phyloP scores from a whole-genome alignment of 1,140 invertebrate species.

The Drosophila parabipectinata region DNA sequence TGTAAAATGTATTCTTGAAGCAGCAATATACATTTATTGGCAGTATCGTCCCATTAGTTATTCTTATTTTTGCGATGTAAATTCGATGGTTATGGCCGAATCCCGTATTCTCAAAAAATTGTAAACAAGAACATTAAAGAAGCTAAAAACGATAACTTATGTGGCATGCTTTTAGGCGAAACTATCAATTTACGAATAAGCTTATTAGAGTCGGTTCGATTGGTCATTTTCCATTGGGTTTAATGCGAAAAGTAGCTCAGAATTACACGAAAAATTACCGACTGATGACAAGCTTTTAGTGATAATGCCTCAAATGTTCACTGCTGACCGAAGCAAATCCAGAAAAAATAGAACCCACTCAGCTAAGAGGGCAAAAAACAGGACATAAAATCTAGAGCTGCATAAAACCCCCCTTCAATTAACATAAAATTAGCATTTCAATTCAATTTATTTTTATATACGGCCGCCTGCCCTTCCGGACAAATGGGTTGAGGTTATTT shows the following conservation, averaged over 20 bases:
- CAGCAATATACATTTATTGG: too few relatives aligned
- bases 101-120: conserved; percentile 15
- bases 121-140: conserved; percentile 73
- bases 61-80: conserved; percentile 6
- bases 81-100: conserved; percentile 13
- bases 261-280: conserved; percentile 63
- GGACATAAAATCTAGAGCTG: conserved; percentile 73
- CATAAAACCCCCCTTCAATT: conserved; percentile 81
- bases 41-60: not conserved
- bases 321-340: conserved; percentile 59
- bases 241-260: conserved; percentile 51
- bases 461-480: conserved; percentile 22
- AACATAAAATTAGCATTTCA: conserved; percentile 82
- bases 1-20: not conserved
- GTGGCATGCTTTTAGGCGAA: conserved; percentile 69
- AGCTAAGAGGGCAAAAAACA: conserved; percentile 43
- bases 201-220: conserved; percentile 6
- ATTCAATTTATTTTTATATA: conserved; percentile 83
- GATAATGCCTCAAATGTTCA: conserved; percentile 52
- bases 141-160: conserved; percentile 69
- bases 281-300: conserved; percentile 77
- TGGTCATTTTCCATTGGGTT: conserved; percentile 58
- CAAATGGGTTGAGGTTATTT: conserved; percentile 81
- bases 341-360: conserved; percentile 21
- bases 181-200: conserved; percentile 26